Evolutionary conservation across 1,140 invertebrate genomes (phyloP).

Genomic region (Patella vulgata): DNA sequence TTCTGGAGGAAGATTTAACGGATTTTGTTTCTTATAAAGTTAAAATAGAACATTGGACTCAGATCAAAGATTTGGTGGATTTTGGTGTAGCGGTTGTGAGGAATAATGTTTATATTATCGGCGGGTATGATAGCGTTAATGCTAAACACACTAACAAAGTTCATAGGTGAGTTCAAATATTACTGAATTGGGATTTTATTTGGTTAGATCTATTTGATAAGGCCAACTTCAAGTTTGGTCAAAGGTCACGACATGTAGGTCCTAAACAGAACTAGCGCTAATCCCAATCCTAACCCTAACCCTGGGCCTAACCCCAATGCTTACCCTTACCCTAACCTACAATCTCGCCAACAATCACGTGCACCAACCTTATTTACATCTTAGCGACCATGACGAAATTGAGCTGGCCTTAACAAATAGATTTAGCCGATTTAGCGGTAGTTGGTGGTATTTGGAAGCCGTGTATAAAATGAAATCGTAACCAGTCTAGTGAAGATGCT

Average conservation of each 20-base stretch:
- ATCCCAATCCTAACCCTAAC: no score
- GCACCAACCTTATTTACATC: no score
- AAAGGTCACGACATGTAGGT: no score
- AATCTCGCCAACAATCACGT: no score
- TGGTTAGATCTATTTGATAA: no score
- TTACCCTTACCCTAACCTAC: no score
- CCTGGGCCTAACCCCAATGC: no score
- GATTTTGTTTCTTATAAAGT: slow-evolving; percentile 30
- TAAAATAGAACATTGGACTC: slow-evolving; percentile 41
- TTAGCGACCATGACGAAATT: no score
- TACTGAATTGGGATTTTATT: not conserved
- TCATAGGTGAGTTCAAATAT: slow-evolving; percentile 34
- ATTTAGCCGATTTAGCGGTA: not conserved
- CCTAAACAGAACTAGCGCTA: no score
- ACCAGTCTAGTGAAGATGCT: no score
- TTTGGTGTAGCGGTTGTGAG: slow-evolving; percentile 44
- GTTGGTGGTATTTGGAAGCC: not conserved
- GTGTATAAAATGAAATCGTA: not conserved
- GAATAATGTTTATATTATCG: slow-evolving; percentile 46
- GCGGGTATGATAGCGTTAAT: slow-evolving; percentile 36
- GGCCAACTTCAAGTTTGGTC: no score
- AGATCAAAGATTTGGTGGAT: slow-evolving; percentile 33
- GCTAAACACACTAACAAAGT: slow-evolving; percentile 32
- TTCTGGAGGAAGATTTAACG: slow-evolving; percentile 24
- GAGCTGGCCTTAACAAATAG: no score